Conservation (phyloP, 2,113 vertebrate genomes). For the Sturnus vulgaris region DNA sequence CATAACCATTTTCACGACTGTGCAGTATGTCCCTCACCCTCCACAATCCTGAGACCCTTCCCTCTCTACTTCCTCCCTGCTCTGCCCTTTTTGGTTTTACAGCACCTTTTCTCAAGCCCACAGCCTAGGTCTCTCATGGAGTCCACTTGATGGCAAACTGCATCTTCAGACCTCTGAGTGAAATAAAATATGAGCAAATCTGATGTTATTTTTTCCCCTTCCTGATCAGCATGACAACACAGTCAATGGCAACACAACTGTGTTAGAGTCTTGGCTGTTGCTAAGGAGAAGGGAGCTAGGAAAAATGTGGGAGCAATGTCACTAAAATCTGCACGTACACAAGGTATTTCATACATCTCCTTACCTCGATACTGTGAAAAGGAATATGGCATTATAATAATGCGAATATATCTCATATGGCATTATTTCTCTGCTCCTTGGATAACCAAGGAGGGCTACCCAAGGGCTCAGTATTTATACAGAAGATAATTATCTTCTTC, state of each 20-base stretch:
- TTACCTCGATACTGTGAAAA: neutral
- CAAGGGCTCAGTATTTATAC: neutral
- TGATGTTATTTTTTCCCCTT: neutral
- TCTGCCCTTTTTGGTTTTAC: neutral
- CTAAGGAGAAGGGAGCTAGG: neutral
- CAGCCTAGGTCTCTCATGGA: neutral
- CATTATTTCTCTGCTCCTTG: neutral
- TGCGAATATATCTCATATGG: neutral
- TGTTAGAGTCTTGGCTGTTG: neutral
- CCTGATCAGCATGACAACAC: neutral
- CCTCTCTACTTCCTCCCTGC: neutral
- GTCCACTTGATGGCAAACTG: neutral
- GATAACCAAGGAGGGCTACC: neutral
- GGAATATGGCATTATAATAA: neutral
- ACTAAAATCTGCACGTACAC: neutral
- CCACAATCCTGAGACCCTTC: neutral
- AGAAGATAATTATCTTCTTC: neutral
- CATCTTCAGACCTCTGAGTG: neutral
- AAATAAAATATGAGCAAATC: conserved; percentile 2
- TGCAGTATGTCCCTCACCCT: neutral
- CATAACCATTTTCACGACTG: neutral
- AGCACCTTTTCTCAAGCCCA: neutral
- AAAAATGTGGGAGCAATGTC: neutral
- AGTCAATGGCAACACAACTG: neutral
- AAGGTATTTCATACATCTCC: neutral